Evolutionary conservation across 2,888 invertebrate genomes (phyloP).

Genomic region (Acanthopleura granulata): DNA sequence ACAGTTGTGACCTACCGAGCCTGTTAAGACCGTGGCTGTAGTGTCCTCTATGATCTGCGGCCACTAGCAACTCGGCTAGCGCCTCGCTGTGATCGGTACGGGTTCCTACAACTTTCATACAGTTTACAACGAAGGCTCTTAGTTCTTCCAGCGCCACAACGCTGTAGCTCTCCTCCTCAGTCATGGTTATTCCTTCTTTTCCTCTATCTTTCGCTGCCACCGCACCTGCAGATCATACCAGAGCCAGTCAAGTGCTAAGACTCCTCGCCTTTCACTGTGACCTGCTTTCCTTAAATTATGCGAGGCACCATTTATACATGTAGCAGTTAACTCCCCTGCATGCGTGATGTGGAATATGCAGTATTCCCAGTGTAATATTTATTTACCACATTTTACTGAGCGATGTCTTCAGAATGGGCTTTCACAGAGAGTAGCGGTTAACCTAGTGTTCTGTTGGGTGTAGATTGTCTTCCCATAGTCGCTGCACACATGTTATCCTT

Average conservation of each 20-base stretch:
- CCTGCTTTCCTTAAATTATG: background rate
- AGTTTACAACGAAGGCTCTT: slow-evolving; percentile 27
- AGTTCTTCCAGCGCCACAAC: slow-evolving; percentile 28
- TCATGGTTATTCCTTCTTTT: no score
- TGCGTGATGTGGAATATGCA: background rate
- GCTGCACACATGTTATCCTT: no score
- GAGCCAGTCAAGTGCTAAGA: no score
- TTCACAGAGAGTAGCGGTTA: no score
- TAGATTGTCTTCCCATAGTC: background rate
- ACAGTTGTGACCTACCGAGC: slow-evolving; percentile 29
- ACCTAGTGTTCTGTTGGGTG: no score
- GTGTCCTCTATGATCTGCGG: slow-evolving; percentile 38
- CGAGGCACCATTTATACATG: background rate
- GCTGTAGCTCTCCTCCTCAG: no score
- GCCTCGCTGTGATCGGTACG: slow-evolving; percentile 27
- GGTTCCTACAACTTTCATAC: slow-evolving; percentile 33
- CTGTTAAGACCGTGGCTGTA: slow-evolving; percentile 40
- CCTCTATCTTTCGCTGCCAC: no score
- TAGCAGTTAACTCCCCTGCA: background rate
- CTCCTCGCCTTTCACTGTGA: no score
- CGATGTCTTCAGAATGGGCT: no score
- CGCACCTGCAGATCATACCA: no score
- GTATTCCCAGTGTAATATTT: background rate
- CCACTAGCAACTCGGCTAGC: slow-evolving; percentile 32
- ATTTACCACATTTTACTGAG: no score